Evolutionary conservation across 2,888 invertebrate species (phyloP).

Genomic region (Acrobeloides nanus): DNA sequence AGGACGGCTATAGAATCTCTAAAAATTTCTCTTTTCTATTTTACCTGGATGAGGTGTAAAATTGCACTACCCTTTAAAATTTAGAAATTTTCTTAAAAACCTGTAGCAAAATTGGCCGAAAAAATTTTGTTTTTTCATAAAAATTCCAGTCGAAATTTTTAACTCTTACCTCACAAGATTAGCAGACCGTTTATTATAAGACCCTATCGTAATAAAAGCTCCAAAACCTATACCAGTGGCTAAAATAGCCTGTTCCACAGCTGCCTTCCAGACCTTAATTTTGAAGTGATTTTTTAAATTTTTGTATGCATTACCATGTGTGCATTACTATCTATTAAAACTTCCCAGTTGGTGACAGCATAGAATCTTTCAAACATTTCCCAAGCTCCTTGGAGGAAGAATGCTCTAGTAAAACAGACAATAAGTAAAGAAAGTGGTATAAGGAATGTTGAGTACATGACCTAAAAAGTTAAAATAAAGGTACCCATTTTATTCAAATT

Average conservation of each 20-base stretch:
- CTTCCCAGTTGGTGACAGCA: conserved; percentile 45
- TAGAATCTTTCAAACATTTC: conserved; percentile 37
- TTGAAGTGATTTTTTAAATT: too few species aligned
- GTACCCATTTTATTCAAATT: too few species aligned
- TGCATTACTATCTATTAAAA: conserved; percentile 39
- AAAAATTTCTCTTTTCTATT: too few species aligned
- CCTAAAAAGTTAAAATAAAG: too few species aligned
- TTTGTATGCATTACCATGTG: too few species aligned
- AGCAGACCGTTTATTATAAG: conserved; percentile 52
- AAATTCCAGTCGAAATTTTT: background rate
- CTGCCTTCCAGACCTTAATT: conserved; percentile 45
- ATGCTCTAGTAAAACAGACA: conserved; percentile 10
- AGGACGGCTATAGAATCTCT: conserved; percentile 43
- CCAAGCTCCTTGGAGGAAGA: conserved; percentile 37
- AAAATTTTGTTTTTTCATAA: too few species aligned
- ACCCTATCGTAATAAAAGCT: conserved; percentile 51
- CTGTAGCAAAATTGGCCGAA: too few species aligned
- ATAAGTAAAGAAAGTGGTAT: conserved; percentile 20
- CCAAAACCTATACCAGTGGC: conserved; percentile 53
- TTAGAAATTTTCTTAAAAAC: too few species aligned
- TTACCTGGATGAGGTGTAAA: too few species aligned
- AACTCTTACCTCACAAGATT: conserved; percentile 45
- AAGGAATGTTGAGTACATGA: too few species aligned
- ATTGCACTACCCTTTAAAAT: too few species aligned
- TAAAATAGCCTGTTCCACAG: conserved; percentile 47